Percentiles rank a stretch among this genome's conserved stretches.
phyloP scores from a whole-genome alignment of 2,888 invertebrate species.

The Laspeyria flexula region DNA sequence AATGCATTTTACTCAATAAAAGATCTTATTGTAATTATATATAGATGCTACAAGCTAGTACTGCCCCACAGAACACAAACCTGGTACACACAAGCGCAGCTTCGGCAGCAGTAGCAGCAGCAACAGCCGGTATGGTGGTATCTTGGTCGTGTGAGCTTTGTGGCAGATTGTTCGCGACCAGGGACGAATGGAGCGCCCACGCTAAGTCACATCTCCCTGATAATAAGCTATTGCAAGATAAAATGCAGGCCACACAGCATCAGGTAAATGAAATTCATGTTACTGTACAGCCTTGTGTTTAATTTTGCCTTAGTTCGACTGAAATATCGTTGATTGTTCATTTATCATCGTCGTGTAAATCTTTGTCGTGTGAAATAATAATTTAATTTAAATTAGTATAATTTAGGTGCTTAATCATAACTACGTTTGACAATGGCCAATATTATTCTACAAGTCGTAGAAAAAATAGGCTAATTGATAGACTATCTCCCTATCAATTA shows the following conservation, averaged over 20 bases:
- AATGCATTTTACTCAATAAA: too few relatives aligned
- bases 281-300: not conserved
- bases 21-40: not conserved
- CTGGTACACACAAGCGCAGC: slow-evolving; percentile 81
- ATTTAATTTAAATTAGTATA: too few relatives aligned
- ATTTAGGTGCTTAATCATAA: too few relatives aligned
- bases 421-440: too few relatives aligned
- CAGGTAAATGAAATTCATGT: slow-evolving; percentile 16
- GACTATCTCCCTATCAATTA: too few relatives aligned
- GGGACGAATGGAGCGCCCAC: slow-evolving; percentile 92
- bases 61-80: slow-evolving; percentile 70
- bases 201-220: slow-evolving; percentile 90
- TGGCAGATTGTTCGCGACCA: slow-evolving; percentile 89
- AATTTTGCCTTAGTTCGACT: too few relatives aligned
- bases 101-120: slow-evolving; percentile 77
- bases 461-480: too few relatives aligned
- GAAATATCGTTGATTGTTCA: too few relatives aligned
- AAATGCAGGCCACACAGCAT: slow-evolving; percentile 79
- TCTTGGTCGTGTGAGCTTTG: slow-evolving; percentile 92
- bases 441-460: too few relatives aligned
- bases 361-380: too few relatives aligned
- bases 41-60: not conserved
- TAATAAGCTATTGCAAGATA: slow-evolving; percentile 77
- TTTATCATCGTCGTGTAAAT: too few relatives aligned
- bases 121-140: slow-evolving; percentile 84